Base-by-base conservation (phyloP, 1,140 invertebrate species). In the Colletes latitarsis region DNA sequence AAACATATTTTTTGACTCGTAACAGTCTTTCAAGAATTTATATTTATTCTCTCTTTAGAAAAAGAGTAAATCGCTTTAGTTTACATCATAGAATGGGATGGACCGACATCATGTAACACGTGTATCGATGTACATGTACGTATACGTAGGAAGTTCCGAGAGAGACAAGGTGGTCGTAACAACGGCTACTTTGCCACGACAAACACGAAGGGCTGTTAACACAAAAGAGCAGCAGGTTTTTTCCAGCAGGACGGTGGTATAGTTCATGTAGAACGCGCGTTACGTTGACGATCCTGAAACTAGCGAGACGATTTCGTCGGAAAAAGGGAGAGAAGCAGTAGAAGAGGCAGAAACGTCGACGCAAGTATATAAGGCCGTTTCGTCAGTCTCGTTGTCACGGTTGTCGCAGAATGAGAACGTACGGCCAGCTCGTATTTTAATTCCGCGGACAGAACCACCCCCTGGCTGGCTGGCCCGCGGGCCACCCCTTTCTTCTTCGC, bases 391-490 rank as follows among this genome's bases (percentile, higher is more conserved):
- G 91, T 91, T 89, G 90, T 93, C 91, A 93, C 91, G 89, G 90
- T 91, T 92, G 87, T 87, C 86, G 77, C 88, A 86, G 90, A 93
- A 93, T 93, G 92, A 93, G 90, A 92, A 93, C 91, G 89, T 91
- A 93, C 90, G 91, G 85, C 91, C 89, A 85, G 90, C 90, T 88
- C 88, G 92, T 93, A 93, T 93, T 93, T 93, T 93, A 93, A 93
- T 93, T 93, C 91, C 91, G 92, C 82, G 90, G 92, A 93, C 92
- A 93, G 91, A 86, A 81, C 79, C 82, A 68, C 83, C 77, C 76
- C 84, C 57, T 80, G 66, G 41, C 66, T 76, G 43, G 80, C 60
- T 63, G 75, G 83, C 79, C 77, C 72, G 83, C 72, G 83, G 77
- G 66, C 81, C 78, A 82, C 74, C 82, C 86, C 86, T 88, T 89